A percentile compares a stretch with the other conserved stretches of the same genome.
Conservation (phyloP, 2,113 vertebrate species). For the Bubo bubo region DNA sequence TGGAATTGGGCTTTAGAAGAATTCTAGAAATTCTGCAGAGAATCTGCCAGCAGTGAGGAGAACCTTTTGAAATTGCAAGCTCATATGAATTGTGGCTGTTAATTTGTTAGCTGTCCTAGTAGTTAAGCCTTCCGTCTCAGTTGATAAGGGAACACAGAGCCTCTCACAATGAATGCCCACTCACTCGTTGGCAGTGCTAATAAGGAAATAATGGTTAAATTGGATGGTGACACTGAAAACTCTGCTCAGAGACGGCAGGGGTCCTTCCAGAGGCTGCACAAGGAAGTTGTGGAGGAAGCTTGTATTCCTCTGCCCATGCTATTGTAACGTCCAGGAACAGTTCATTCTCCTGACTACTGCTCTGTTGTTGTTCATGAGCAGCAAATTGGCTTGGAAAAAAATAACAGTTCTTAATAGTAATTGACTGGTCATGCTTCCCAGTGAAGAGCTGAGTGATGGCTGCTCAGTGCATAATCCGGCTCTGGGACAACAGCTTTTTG, state of each 20-base stretch:
- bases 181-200: not conserved
- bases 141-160: not conserved
- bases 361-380: slow-evolving; percentile 11
- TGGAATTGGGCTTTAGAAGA: not conserved
- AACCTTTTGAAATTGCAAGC: not conserved
- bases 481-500: not conserved
- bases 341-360: not conserved
- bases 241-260: not conserved
- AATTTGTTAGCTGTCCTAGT: not conserved
- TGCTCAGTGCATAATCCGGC: not conserved
- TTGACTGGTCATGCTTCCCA: not conserved
- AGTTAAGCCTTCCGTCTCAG: not conserved
- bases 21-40: not conserved
- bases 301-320: not conserved
- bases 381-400: slow-evolving; percentile 30
- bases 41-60: not conserved
- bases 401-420: not conserved
- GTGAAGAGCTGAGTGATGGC: not conserved
- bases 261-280: slow-evolving; percentile 17
- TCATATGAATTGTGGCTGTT: not conserved
- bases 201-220: not conserved
- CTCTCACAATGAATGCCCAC: not conserved
- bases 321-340: not conserved
- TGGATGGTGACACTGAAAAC: not conserved
- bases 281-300: not conserved